Evolutionary conservation across 2,888 invertebrate species (phyloP).

Genomic region (Seira sanloemensis): DNA sequence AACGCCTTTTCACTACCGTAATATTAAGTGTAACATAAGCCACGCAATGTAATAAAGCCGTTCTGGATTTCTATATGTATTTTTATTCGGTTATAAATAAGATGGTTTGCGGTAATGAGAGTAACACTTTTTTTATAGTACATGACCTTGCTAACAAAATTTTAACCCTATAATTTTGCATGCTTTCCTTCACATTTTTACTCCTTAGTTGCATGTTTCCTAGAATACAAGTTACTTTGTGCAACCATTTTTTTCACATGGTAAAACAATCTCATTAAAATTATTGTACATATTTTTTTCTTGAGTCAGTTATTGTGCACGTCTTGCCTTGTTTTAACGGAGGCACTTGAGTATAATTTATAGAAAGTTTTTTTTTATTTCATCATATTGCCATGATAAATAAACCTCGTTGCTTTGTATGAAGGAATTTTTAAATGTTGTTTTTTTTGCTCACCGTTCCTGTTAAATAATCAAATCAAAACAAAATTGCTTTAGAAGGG

Average conservation of each 20-base stretch:
- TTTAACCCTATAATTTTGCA: slow-evolving; percentile 12
- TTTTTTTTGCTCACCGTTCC: neutral
- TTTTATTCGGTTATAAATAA: slow-evolving; percentile 18
- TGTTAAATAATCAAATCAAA: slow-evolving; percentile 38
- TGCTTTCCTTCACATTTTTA: slow-evolving; percentile 17
- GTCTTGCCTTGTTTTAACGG: neutral
- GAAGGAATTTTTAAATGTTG: neutral
- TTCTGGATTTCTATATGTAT: neutral
- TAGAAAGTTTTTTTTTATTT: slow-evolving; percentile 15
- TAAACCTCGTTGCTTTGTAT: neutral
- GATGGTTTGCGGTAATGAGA: slow-evolving; percentile 20
- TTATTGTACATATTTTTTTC: neutral
- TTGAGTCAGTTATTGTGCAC: neutral
- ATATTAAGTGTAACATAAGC: too few relatives aligned
- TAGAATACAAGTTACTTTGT: neutral
- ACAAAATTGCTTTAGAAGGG: too few relatives aligned
- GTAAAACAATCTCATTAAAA: slow-evolving; percentile 4
- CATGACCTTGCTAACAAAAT: slow-evolving; percentile 35
- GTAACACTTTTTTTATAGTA: slow-evolving; percentile 19
- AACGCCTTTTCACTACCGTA: too few relatives aligned
- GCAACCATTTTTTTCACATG: neutral
- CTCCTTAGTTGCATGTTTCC: neutral
- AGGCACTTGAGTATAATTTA: neutral
- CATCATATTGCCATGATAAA: neutral
- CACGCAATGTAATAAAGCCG: too few relatives aligned